Evolutionary conservation across 2,797 vertebrate species (phyloP), one percentile per base, ranked within the genome.

Genomic region (Falco concolor): DNA sequence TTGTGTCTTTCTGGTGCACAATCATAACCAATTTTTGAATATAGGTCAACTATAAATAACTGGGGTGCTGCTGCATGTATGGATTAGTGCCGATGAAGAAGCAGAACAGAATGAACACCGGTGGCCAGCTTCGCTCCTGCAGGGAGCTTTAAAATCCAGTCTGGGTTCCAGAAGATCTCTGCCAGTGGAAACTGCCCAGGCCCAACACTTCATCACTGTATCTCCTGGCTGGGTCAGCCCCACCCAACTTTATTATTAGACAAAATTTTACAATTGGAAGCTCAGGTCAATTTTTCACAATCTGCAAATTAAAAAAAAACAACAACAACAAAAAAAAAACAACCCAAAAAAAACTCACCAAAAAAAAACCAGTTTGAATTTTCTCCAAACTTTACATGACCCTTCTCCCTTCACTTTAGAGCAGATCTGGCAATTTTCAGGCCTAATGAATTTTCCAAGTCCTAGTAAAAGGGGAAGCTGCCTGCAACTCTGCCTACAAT

Each of bases 401-500:
- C 68, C 67, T 87, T 90, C 85, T 84, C 54, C 40, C 23, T 88
- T 95, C 59, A 57, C 77, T 87, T 93, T 0, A 0, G 83, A 96
- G 52, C 5, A 82, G 57, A 85, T 79, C 75, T 96, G 95, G 86
- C 88, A 80, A 57, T 87, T 87, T 93, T 76, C 81, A 95, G 61
- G 34, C n/a, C 86, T 93, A 95, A 97, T 95, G 93, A 85, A 64
- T 95, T 96, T 96, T 96, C 95, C 95, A 94, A 95, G 60, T 72
- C 75, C 75, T 61, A 92, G 53, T 87, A 95, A 95, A 89, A 87
- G 18, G 45, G 38, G 27, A 95, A 95, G 86, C 53, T 87, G 90
- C 73, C 50, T 96, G 73, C 76, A 94, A 36, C 38, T 15, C 60
- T 92, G 88, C 25, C 84, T 94, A 52, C 74, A 79, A 92, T 20